phyloP scores from a whole-genome alignment of 2,797 vertebrate genomes.

The Cetoscarus ocellatus region DNA sequence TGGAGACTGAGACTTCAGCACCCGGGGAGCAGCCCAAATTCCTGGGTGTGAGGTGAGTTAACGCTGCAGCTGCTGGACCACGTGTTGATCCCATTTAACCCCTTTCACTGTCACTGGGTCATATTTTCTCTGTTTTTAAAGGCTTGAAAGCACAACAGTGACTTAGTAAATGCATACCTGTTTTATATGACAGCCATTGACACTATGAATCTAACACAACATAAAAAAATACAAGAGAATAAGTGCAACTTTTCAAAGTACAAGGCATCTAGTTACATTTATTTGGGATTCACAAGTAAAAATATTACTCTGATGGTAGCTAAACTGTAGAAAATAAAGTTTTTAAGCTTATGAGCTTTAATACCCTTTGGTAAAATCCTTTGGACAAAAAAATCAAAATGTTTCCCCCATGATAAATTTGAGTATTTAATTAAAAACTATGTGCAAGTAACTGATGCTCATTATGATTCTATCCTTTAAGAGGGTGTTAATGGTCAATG shows the following conservation, averaged over 20 bases:
- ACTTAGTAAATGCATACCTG: background rate
- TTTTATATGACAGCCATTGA: background rate
- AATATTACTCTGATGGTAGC: background rate
- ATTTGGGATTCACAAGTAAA: background rate
- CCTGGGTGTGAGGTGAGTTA: conserved; percentile 93
- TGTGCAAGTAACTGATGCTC: background rate
- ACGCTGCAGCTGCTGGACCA: background rate
- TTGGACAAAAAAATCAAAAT: background rate
- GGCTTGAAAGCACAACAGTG: background rate
- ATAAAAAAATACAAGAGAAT: no score
- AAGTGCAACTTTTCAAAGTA: background rate
- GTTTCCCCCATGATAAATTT: background rate
- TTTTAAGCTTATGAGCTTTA: background rate
- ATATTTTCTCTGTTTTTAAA: background rate
- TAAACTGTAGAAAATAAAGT: no score
- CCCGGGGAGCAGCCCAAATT: conserved; percentile 98
- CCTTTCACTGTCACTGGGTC: background rate
- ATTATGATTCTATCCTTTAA: background rate
- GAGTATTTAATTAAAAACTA: background rate
- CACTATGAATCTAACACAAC: no score
- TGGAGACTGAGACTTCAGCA: conserved; percentile 98
- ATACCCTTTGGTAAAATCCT: background rate
- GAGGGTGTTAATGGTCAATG: background rate
- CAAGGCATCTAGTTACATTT: background rate
- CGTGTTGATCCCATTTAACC: background rate